Evolutionary conservation across 2,888 invertebrate species (phyloP), one percentile per base, ranked within the genome.

Genomic region (Nomada goodeniana): DNA sequence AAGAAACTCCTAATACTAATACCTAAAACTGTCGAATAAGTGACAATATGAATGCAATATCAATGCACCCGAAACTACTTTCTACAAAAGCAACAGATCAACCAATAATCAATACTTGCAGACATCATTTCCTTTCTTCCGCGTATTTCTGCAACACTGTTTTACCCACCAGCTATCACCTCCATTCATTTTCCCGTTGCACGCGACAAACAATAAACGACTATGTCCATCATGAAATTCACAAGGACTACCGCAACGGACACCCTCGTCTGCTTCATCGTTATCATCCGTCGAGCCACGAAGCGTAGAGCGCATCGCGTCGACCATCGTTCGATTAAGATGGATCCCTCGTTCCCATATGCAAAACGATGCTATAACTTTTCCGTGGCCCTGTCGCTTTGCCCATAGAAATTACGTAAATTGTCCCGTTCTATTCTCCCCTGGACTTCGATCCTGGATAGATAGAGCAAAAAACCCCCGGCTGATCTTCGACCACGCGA

Each of bases 271-370:
- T 20, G 4, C 2, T 1, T 10, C 23, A 55, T 67, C 68, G 77
- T 77, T 79, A 79, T 11, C 53, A 60, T 50, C 53, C 52, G 20
- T 60, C 50, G 26, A 20, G 18, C 23, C n/a, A 44, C 65, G 57
- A 26, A 63, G 50, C 36, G 61, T 63, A n/a, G 57, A 74, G 75
- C 65, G 71, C 73, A 44, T 47, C 59, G 23, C 44, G 47, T 18
- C 61, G 61, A 26, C 68, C 72, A 65, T 29, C 42, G 11, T 82
- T 79, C 86, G 87, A 90, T 90, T 89, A 82, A 89, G 89, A 90
- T 90, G 89, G 86, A 89, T 87, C 90, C 86, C 87, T 88, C 85
- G 88, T 82, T 81, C 79, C 63, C 59, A 65, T 85, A 89, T 89
- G 89, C 88, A 89, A 87, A 89, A 78, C 82, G 59, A 71, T 61